Base-by-base conservation (phyloP, 2,888 invertebrate species). In the Andrena fulva region DNA sequence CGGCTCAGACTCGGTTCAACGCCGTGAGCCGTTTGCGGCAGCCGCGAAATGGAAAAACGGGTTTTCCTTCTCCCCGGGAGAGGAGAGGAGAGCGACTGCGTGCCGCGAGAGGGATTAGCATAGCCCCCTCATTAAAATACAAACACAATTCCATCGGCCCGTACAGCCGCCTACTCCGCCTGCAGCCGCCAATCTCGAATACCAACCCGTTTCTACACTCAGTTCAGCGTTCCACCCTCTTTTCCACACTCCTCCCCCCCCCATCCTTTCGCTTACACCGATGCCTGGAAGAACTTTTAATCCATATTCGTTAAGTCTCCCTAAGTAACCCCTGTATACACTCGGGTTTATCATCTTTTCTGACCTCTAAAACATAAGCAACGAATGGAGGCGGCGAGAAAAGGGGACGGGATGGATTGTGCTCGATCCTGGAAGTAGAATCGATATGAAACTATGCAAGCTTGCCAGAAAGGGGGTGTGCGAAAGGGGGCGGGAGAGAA, bases 41-140 rank as follows among this genome's bases (percentile, higher is more conserved):
- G 69, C 81, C 77, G 80, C 87, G 86, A 90, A 91, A 91, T 90
- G 90, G 91, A 92, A 92, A 92, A 92, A 91, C 89, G 86, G 81
- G 73, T 85, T 84, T 86, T 85, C 84, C 80, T 85, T 82, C 82
- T 75, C 82, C 63, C 63, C 60, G 20, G 71, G 63, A 64, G 77
- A 77, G 78, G 69, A 79, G 77, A 74, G 79, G 77, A 77, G 67
- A 16, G 82, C 77, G 84, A 73, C 89, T 88, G 89, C 89, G 90
- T 91, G 91, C 91, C 90, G 89, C 88, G 89, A 90, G 85, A 87
- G 80, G 91, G 92, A 93, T 93, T 93, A 93, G 92, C 93, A 93
- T 93, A 93, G 91, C 91, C 90, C 90, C 91, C 92, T 93, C 93
- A 92, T 94, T 93, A 93, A 93, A 93, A 93, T 92, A 93, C 92